These are phyloP conservation scores for Corythaixoides concolor DNA, from an alignment of 2,113 vertebrate species.

Conservation along the genomic window DNA sequence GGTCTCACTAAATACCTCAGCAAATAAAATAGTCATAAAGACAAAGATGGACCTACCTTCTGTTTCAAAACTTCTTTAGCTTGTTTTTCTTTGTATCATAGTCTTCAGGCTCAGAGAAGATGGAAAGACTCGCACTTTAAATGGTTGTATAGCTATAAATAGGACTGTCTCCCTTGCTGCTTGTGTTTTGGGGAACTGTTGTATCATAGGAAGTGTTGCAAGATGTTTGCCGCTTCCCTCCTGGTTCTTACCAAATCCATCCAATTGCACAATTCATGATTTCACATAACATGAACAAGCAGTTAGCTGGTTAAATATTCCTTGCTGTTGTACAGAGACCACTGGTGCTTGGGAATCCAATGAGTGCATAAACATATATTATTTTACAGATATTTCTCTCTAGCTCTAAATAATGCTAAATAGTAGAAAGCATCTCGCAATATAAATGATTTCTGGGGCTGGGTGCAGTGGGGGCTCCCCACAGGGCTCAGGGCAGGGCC, in stretches of 20 bases:
- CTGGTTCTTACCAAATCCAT: neutral
- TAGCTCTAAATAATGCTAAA: neutral
- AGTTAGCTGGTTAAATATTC: neutral
- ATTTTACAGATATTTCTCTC: neutral
- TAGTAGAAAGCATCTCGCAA: neutral
- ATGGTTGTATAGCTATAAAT: neutral
- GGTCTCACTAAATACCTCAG: neutral
- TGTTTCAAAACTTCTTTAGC: neutral
- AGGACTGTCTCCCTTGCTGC: neutral
- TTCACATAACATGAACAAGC: neutral
- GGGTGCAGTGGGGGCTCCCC: rapidly evolving
- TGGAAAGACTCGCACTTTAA: neutral
- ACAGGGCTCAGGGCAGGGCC: no score
- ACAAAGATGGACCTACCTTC: constrained; percentile 22
- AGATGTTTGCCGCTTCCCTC: constrained; percentile 33
- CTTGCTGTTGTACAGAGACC: neutral
- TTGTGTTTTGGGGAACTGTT: constrained; percentile 2
- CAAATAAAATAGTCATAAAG: neutral
- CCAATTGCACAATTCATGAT: neutral
- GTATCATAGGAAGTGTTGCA: constrained; percentile 39
- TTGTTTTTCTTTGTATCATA: neutral
- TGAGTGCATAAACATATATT: neutral
- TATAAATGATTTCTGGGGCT: neutral
- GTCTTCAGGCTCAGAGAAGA: neutral
- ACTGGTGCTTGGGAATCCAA: neutral